Evolutionary conservation across 2,888 invertebrate genomes (phyloP).

Genomic region (Glyphotaelius pellucidus): DNA sequence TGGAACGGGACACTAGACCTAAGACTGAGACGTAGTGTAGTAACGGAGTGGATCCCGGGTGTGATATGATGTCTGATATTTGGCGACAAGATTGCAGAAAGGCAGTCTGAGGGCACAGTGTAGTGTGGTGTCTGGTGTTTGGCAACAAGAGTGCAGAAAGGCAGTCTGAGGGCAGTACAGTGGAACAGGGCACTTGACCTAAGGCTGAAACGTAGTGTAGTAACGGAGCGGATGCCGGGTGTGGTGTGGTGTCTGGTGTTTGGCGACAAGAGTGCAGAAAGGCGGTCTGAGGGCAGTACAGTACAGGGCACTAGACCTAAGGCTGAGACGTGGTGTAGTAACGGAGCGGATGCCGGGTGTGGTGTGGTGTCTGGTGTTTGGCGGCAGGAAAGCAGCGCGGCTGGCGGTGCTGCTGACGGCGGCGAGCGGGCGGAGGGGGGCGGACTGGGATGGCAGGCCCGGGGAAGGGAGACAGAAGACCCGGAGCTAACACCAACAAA

Average conservation of each 20-base stretch:
- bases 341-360: constrained; percentile 66
- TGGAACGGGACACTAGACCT: neutral
- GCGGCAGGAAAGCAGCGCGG: constrained; percentile 72
- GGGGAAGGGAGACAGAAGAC: constrained; percentile 48
- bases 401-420: constrained; percentile 71
- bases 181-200: neutral
- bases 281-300: neutral
- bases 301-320: neutral
- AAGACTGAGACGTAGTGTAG: constrained; percentile 58
- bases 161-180: neutral
- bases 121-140: neutral
- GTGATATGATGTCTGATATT: neutral
- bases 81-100: neutral
- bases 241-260: constrained; percentile 63
- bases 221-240: constrained; percentile 65
- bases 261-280: constrained; percentile 69
- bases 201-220: constrained; percentile 64
- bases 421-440: constrained; percentile 68
- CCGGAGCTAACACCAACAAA: constrained; percentile 57
- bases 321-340: constrained; percentile 58
- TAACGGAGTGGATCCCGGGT: neutral
- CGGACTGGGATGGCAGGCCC: constrained; percentile 27
- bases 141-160: neutral
- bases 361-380: constrained; percentile 65
- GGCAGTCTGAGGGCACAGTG: neutral